These are phyloP conservation scores for Pseudomyrmex concolor DNA, from an alignment of 1,140 invertebrate genomes.

Conservation along the genomic window DNA sequence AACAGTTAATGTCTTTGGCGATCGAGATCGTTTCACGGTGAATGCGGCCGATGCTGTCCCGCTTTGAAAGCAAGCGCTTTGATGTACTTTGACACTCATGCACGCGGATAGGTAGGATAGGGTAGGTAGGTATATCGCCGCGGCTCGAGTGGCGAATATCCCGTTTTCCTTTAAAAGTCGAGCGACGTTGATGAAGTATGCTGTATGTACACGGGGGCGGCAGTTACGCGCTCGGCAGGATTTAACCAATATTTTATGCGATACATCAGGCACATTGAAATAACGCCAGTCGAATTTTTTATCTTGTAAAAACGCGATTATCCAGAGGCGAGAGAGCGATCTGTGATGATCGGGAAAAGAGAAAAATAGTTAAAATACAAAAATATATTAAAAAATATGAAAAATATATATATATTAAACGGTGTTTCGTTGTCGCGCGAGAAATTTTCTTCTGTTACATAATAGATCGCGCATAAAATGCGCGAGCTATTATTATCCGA, in stretches of 20 bases:
- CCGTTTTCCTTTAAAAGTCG: slow-evolving; percentile 58
- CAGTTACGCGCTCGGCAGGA: slow-evolving; percentile 38
- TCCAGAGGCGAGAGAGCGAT: background rate
- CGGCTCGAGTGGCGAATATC: slow-evolving; percentile 55
- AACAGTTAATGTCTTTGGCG: slow-evolving; percentile 61
- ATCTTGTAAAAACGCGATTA: slow-evolving; percentile 15
- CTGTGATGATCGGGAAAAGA: background rate
- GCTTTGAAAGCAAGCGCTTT: slow-evolving; percentile 60
- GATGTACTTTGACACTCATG: slow-evolving; percentile 53
- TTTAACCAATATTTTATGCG: slow-evolving; percentile 56
- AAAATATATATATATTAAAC: background rate
- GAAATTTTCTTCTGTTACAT: background rate
- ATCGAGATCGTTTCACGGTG: slow-evolving; percentile 59
- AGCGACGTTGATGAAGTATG: slow-evolving; percentile 57
- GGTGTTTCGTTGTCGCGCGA: too few species aligned
- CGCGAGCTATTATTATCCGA: background rate
- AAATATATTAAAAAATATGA: background rate
- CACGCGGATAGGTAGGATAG: background rate
- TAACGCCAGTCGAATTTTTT: slow-evolving; percentile 28
- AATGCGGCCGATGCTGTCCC: slow-evolving; percentile 57
- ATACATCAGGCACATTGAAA: slow-evolving; percentile 50
- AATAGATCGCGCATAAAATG: background rate
- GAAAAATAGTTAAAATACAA: background rate
- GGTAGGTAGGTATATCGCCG: slow-evolving; percentile 33
- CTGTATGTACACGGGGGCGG: slow-evolving; percentile 27